Conservation (phyloP, 2,888 invertebrate species). For the Orthosia gothica region DNA sequence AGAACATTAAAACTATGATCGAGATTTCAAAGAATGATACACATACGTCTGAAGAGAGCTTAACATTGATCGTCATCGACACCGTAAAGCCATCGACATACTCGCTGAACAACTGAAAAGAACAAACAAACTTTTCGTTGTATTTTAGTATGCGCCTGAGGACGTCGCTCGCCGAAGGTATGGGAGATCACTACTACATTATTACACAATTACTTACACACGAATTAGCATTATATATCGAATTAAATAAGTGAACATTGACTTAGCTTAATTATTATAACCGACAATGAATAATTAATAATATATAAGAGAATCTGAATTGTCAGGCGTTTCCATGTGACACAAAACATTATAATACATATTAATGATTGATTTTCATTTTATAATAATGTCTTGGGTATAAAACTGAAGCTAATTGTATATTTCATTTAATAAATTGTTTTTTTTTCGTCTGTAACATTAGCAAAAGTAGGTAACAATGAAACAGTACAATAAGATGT, state of each 20-base stretch:
- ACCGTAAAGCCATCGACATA: conserved; percentile 72
- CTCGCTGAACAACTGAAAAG: conserved; percentile 79
- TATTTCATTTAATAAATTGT: conserved; percentile 58
- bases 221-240: conserved; percentile 89
- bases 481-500: conserved; percentile 67
- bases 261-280: conserved; percentile 91
- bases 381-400: conserved; percentile 54
- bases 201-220: conserved; percentile 90
- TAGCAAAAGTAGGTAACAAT: conserved; percentile 74
- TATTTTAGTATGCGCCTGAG: conserved; percentile 79
- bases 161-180: conserved; percentile 88
- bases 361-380: conserved; percentile 58
- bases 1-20: conserved; percentile 62
- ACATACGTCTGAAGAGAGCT: conserved; percentile 75
- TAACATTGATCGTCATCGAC: conserved; percentile 67
- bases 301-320: conserved; percentile 77
- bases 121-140: conserved; percentile 88
- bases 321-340: conserved; percentile 70
- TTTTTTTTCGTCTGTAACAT: conserved; percentile 54
- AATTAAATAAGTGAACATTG: conserved; percentile 91
- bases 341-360: conserved; percentile 54
- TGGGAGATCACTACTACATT: conserved; percentile 91
- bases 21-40: conserved; percentile 59
- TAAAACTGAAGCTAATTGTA: conserved; percentile 61
- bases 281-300: conserved; percentile 84